Conservation (phyloP, 2,797 vertebrate genomes). For the Rhynchotus rufescens region DNA sequence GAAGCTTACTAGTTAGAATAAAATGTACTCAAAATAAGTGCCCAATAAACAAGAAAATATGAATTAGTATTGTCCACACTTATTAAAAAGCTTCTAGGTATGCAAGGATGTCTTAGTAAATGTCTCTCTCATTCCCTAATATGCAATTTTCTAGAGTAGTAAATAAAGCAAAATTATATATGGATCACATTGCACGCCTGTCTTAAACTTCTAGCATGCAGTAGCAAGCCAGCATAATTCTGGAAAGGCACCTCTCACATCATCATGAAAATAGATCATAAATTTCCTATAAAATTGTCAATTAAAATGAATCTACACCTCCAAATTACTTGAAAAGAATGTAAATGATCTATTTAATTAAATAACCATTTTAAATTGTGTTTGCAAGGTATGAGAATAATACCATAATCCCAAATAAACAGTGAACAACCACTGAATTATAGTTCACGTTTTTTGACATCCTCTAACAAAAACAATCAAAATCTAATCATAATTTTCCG, state of each 20-base stretch:
- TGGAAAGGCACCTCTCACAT: not conserved
- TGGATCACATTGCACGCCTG: not conserved
- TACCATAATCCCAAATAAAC: not conserved
- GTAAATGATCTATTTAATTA: not conserved
- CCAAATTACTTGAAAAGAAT: not conserved
- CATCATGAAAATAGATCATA: not conserved
- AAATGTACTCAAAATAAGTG: not conserved
- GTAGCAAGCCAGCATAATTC: not conserved
- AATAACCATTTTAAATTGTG: not conserved
- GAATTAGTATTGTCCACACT: not conserved
- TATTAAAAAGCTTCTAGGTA: not conserved
- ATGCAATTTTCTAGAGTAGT: not conserved
- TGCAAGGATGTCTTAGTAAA: not conserved
- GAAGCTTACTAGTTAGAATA: not conserved
- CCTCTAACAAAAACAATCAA: not conserved
- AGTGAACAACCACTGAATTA: not conserved
- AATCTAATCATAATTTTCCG: not conserved
- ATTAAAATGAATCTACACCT: not conserved
- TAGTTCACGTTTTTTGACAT: not conserved
- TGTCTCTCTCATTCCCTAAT: not conserved
- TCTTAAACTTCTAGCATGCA: not conserved
- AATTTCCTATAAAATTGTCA: not conserved
- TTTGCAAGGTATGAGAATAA: not conserved
- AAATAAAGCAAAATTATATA: not conserved
- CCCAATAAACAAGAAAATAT: not conserved